These are phyloP conservation scores for Polydesmus complanatus DNA, from an alignment of 2,888 invertebrate genomes.

Conservation along the genomic window DNA sequence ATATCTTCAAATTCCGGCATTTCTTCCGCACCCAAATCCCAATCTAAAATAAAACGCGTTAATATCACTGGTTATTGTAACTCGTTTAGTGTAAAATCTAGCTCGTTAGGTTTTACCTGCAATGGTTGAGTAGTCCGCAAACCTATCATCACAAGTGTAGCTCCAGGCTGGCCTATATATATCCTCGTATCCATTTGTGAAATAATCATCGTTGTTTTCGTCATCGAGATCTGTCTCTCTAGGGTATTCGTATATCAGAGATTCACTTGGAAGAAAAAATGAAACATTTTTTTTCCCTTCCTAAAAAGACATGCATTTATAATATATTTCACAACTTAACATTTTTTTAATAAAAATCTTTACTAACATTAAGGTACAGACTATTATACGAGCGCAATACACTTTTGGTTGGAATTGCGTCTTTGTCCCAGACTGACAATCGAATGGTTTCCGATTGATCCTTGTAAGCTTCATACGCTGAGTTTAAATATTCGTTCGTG, in stretches of 20 bases:
- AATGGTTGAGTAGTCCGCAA: background rate
- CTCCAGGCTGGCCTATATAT: background rate
- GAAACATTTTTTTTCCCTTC: conserved; percentile 56
- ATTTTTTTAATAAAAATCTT: too few relatives aligned
- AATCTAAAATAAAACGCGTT: too few relatives aligned
- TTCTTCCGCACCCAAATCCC: background rate
- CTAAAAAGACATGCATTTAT: conserved; percentile 17
- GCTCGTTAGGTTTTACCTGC: background rate
- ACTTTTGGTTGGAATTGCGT: conserved; percentile 58
- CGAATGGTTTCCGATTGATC: conserved; percentile 21
- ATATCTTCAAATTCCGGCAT: background rate
- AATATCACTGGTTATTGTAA: too few relatives aligned
- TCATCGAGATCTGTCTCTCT: conserved; percentile 40
- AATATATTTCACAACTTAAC: too few relatives aligned
- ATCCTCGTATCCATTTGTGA: background rate
- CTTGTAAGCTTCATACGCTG: conserved; percentile 26
- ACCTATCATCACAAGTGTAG: background rate
- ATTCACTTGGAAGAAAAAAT: conserved; percentile 69
- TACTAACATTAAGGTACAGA: conserved; percentile 22
- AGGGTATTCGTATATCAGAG: conserved; percentile 71
- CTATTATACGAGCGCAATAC: conserved; percentile 50
- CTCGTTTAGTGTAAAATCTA: background rate
- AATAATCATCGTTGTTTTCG: conserved; percentile 17
- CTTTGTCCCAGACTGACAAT: conserved; percentile 60
- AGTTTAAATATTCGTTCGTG: background rate